Conservation (phyloP, 2,113 vertebrate species). For the Sterrhoptilus dennistouni region DNA sequence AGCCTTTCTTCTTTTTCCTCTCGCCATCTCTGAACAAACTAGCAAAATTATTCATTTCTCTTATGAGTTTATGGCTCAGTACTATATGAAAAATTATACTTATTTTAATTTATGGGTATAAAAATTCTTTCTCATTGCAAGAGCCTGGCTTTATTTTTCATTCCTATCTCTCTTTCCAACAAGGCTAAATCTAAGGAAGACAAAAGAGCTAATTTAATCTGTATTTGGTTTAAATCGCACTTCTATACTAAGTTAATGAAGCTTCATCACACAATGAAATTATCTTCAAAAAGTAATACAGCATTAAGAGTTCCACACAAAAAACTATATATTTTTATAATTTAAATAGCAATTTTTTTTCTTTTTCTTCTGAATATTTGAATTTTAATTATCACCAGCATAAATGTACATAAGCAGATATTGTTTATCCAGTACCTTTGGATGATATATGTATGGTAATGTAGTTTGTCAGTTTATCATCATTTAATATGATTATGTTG, state of each 20-base stretch:
- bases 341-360: conserved; percentile 57
- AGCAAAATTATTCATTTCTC: not conserved
- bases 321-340: conserved; percentile 64
- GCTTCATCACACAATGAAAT: conserved; percentile 29
- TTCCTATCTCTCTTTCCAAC: not conserved
- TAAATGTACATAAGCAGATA: conserved; percentile 62
- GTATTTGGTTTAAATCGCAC: conserved; percentile 15
- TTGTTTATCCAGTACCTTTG: conserved; percentile 55
- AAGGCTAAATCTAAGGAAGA: not conserved
- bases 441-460: conserved; percentile 58
- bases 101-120: not conserved
- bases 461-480: conserved; percentile 64
- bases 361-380: conserved; percentile 61
- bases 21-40: not conserved
- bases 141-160: not conserved
- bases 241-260: conserved; percentile 22
- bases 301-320: conserved; percentile 48
- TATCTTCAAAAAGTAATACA: conserved; percentile 21
- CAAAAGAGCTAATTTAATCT: conserved; percentile 23
- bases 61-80: not conserved
- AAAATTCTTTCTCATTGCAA: not conserved
- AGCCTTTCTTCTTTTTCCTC: not conserved
- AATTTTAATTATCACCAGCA: conserved; percentile 62
- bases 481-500: conserved; percentile 64
- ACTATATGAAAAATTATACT: not conserved